Evolutionary conservation across 2,113 vertebrate genomes (phyloP).

Genomic region (Pandion haliaetus): DNA sequence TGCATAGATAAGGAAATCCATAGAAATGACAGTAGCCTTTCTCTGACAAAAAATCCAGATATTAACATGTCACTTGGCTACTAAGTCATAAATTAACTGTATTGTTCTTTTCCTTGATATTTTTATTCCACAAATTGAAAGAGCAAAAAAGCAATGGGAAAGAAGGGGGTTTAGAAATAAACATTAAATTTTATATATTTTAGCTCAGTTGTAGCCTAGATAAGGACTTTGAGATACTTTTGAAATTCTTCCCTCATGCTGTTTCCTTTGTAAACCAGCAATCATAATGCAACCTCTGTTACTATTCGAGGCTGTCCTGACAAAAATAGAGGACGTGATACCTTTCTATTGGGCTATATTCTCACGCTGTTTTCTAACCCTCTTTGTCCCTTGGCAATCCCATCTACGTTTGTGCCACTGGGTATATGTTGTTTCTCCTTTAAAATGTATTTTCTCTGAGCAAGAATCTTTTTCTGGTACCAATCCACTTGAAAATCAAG

Average conservation of each 20-base stretch:
- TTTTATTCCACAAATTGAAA: neutral
- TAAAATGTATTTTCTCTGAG: neutral
- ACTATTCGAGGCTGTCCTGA: neutral
- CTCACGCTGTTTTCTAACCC: conserved; percentile 2
- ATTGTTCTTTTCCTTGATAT: neutral
- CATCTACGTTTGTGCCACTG: neutral
- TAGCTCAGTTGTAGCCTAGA: neutral
- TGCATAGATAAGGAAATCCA: neutral
- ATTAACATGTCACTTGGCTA: neutral
- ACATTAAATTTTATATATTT: neutral
- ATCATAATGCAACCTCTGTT: neutral
- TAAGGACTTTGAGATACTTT: neutral
- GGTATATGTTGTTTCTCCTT: neutral
- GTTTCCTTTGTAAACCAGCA: neutral
- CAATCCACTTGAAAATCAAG: neutral
- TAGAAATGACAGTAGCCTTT: neutral
- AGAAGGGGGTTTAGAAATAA: neutral
- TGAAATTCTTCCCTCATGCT: neutral
- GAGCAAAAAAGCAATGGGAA: neutral
- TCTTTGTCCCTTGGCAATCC: neutral
- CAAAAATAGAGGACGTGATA: neutral
- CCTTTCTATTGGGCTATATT: neutral
- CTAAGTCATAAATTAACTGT: neutral
- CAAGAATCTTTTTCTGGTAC: neutral
- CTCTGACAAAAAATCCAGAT: neutral